Percentiles rank a stretch among this genome's conserved stretches.
Evolutionary conservation across 2,113 vertebrate species (phyloP).

Genomic region (Upupa epops): DNA sequence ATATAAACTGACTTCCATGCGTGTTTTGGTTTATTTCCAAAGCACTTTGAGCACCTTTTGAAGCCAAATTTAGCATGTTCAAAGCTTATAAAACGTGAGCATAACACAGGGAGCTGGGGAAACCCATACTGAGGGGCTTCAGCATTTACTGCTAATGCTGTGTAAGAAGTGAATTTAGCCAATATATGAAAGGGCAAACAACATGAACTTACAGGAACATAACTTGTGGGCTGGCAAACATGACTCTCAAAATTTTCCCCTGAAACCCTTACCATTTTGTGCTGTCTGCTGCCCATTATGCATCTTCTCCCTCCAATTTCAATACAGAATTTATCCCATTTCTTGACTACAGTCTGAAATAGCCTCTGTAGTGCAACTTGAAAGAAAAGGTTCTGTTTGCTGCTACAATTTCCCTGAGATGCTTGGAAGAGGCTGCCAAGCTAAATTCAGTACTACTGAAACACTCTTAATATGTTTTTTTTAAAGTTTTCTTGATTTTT

Average conservation of each 20-base stretch:
- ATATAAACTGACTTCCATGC: neutral
- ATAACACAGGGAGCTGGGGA: neutral
- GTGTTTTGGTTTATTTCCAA: neutral
- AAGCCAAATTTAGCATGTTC: neutral
- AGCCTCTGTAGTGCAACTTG: neutral
- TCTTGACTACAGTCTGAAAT: neutral
- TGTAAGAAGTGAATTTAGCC: neutral
- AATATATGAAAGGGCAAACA: neutral
- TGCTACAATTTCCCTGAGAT: constrained; percentile 15
- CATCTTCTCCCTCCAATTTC: neutral
- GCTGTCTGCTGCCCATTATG: neutral
- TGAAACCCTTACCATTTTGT: neutral
- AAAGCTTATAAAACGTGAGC: neutral
- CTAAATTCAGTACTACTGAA: constrained; percentile 20
- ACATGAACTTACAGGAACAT: rapidly evolving
- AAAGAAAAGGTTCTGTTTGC: constrained; percentile 3
- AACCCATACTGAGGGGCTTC: neutral
- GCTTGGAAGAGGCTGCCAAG: neutral
- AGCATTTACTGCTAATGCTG: neutral
- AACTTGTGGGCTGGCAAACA: neutral
- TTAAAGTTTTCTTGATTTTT: neutral
- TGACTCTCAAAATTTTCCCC: neutral
- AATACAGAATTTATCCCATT: constrained; percentile 14
- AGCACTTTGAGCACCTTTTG: neutral
- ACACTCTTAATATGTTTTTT: neutral